These are phyloP conservation scores for Carcina quercana DNA, from an alignment of 2,888 invertebrate genomes.

Conservation along the genomic window DNA sequence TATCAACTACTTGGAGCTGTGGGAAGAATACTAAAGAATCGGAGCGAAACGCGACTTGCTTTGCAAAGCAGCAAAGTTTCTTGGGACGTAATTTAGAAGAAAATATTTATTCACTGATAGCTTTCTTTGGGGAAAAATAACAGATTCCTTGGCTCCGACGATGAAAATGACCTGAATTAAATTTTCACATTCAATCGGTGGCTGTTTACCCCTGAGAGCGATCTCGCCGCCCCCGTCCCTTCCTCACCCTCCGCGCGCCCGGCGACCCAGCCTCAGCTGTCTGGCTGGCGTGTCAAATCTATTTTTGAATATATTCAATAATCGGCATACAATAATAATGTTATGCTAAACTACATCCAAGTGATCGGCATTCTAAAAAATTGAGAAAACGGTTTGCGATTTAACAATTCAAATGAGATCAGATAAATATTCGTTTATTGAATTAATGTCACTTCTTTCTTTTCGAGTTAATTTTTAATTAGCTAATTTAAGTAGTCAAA, in stretches of 20 bases:
- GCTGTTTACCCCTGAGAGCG: slow-evolving; percentile 58
- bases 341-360: no score
- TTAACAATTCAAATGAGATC: no score
- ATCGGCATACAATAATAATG: no score
- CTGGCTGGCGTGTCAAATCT: slow-evolving; percentile 40
- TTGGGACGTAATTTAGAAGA: background rate
- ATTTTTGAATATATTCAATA: no score
- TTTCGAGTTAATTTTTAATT: no score
- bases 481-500: no score
- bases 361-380: no score
- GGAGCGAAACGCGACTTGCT: background rate
- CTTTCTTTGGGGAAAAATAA: slow-evolving; percentile 54
- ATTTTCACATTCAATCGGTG: slow-evolving; percentile 70
- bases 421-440: no score
- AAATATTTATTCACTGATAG: slow-evolving; percentile 33
- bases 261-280: slow-evolving; percentile 19
- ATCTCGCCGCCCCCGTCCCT: slow-evolving; percentile 34
- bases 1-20: slow-evolving; percentile 21
- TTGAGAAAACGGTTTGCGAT: no score
- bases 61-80: background rate
- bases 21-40: slow-evolving; percentile 11
- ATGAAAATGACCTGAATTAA: slow-evolving; percentile 67
- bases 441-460: no score
- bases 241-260: slow-evolving; percentile 19
- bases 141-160: slow-evolving; percentile 49